These are phyloP conservation scores for Heloderma charlesbogerti DNA, from an alignment of 2,113 vertebrate species.

Conservation along the genomic window DNA sequence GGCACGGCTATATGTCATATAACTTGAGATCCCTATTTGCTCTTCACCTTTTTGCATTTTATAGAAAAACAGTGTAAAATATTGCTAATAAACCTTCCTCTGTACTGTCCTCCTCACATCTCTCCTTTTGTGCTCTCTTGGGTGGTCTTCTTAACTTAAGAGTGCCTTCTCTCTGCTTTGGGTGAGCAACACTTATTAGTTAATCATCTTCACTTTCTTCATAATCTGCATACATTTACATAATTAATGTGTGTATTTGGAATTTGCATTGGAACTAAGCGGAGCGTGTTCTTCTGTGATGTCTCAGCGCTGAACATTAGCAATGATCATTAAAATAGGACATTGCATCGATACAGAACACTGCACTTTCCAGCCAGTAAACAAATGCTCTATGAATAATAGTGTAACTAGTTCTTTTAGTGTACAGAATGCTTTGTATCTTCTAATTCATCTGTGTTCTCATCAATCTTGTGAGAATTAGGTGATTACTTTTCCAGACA, in stretches of 20 bases:
- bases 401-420: neutral
- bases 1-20: neutral
- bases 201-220: neutral
- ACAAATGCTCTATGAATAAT: neutral
- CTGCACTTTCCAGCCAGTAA: neutral
- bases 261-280: conserved; percentile 22
- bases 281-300: conserved; percentile 24
- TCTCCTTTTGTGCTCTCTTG: neutral
- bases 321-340: conserved; percentile 18
- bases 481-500: neutral
- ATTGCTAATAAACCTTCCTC: neutral
- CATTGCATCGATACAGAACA: neutral
- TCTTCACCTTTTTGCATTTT: neutral
- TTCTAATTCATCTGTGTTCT: neutral
- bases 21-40: neutral
- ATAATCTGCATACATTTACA: conserved; percentile 22
- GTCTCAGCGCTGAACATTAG: neutral
- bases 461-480: neutral
- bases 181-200: neutral
- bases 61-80: neutral
- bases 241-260: conserved; percentile 8
- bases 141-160: neutral
- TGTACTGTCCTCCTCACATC: neutral
- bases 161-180: conserved; percentile 4
- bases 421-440: neutral